phyloP scores from a whole-genome alignment of 2,113 vertebrate species.

The Jacana jacana region DNA sequence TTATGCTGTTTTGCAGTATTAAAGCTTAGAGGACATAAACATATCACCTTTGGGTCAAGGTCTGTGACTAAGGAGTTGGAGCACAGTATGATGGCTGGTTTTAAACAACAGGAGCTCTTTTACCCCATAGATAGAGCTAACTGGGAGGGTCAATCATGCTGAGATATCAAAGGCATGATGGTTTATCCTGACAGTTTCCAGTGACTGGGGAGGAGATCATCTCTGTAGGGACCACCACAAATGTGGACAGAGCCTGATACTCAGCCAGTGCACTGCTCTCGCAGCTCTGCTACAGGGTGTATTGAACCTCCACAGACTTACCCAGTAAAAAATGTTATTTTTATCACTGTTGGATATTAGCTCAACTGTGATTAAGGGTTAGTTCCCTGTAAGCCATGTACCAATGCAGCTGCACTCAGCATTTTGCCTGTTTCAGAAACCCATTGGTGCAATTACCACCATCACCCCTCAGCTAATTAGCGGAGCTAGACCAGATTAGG shows the following conservation, averaged over 20 bases:
- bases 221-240: background rate
- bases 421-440: background rate
- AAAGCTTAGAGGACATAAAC: background rate
- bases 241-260: background rate
- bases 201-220: background rate
- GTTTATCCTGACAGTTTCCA: background rate
- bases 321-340: background rate
- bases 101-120: background rate
- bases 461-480: background rate
- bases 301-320: background rate
- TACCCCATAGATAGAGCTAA: background rate
- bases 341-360: background rate
- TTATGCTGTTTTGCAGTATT: background rate
- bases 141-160: background rate
- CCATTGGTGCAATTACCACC: background rate
- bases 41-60: background rate
- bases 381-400: too few species aligned
- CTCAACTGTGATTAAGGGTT: background rate
- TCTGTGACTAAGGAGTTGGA: background rate
- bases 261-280: background rate
- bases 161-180: background rate
- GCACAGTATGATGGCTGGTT: background rate
- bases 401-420: background rate
- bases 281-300: rapidly evolving
- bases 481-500: background rate